Evolutionary conservation across 2,113 vertebrate genomes (phyloP), one percentile per base, ranked within the genome.

Genomic region (Callipepla californica): DNA sequence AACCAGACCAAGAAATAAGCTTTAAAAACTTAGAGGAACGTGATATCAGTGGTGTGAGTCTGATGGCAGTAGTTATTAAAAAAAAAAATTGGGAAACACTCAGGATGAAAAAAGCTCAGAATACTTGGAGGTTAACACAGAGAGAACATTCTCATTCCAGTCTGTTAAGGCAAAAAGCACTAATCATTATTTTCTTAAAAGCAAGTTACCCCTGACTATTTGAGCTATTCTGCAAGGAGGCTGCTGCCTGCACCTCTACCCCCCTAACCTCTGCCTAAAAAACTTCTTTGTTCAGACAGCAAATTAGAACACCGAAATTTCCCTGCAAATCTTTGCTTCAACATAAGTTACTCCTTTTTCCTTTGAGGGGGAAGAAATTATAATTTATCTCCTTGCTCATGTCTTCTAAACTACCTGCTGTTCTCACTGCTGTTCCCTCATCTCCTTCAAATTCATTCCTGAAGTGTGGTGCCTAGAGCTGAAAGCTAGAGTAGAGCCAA

Each of bases 401-500:
- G 50, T 45, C 18, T 85, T 91, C 45, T 28, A 72, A 85, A 87
- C 45, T 47, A 74, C 90, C 79, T 93, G 67, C 87, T 87, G 82
- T 42, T 87, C 85, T 83, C 85, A 85, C 69, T 82, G 62, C 30
- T 45, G 53, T 80, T 11, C 63, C 81, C 74, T 69, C 68, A 87
- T 65, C 59, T 82, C 45, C 68, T 77, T 74, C 51, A 70, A 81
- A 81, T 13, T 76, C 57, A 28, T 85, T 70, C 62, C 82, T 80
- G 50, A 87, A 85, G 42, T 14, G 25, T 21, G 6, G 57, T 70
- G 28, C 72, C 57, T 83, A 38, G 47, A 83, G 61, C 82, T 74
- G 73, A 80, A 83, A 73, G 82, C 59, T 50, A 38, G 38, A 86
- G 83, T 95, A 92, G 90, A 95, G 80, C 72, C 90, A 76, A 70